Conservation (phyloP, 1,140 invertebrate genomes). For the Pseudomyrmex sp. region DNA sequence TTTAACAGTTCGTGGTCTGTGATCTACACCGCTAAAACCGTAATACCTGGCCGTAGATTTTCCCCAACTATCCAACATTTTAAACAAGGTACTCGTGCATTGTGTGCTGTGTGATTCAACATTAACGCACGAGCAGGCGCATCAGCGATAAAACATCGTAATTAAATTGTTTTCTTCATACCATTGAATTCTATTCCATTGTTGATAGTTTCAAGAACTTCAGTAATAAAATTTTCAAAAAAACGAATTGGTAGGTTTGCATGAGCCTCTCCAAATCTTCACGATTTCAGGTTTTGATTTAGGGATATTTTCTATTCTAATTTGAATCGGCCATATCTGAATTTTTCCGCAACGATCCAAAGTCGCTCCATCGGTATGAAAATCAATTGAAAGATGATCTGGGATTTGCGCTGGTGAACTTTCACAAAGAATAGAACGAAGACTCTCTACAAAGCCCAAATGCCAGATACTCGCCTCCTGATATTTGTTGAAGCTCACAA, state of each 20-base stretch:
- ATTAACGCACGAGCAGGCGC: no score
- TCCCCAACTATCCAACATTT: background rate
- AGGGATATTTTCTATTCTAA: background rate
- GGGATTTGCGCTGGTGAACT: no score
- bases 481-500: slow-evolving; percentile 11
- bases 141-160: no score
- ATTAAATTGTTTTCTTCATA: no score
- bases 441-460: background rate
- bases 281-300: background rate
- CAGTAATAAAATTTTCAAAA: no score
- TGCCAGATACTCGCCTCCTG: slow-evolving; percentile 6
- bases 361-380: background rate
- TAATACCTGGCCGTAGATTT: background rate
- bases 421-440: no score
- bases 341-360: background rate
- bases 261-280: background rate
- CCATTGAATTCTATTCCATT: no score
- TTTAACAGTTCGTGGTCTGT: background rate
- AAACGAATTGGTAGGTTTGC: background rate
- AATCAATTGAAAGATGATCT: background rate
- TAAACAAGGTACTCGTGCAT: background rate
- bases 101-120: no score
- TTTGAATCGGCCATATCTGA: slow-evolving; percentile 10
- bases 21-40: background rate
- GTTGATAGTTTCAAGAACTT: no score